Base-by-base conservation (phyloP, 2,888 invertebrate species). In the Epirrhoe tristata region DNA sequence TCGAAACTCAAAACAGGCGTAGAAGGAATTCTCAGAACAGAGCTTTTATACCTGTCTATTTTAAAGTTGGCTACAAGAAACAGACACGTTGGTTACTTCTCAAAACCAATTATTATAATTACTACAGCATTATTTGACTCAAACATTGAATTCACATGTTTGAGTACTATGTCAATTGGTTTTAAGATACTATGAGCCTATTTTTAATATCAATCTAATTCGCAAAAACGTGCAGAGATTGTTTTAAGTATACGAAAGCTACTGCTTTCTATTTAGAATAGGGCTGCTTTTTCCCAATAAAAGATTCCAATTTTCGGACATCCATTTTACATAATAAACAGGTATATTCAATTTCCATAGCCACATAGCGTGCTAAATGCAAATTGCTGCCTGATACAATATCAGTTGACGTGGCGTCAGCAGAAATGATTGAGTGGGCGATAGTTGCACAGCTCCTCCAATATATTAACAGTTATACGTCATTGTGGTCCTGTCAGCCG, bases 391-490 rank as follows among this genome's bases (percentile, higher is more conserved):
- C 66, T 70, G 70, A 74, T 77, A 83, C 78, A 81, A 82, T 84
- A 86, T 85, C 82, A 83, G 84, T 83, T 83, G 84, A 83, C 80
- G 82, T 82, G 78, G 81, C 82, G 81, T 83, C 81, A 80, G 83
- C 80, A 62, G 63, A 62, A 75, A 87, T 89, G 87, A 90, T 88
- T 84, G 84, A 89, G 84, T 84, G 80, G 75, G 75, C 80, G 83
- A 86, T 87, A 84, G 84, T 85, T 84, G 82, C 83, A 81, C 78
- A 79, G 78, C 77, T 79, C 83, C 76, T 69, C 71, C 72, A 81
- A 88, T 90, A 87, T 87, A 89, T 90, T 87, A 86, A 83, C 83
- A 83, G 83, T 84, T 86, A 86, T 71, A 57, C 63, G 58, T 67
- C 61, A 70, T 70, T 71, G 63, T 66, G 55, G 58, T 39, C 63